phyloP scores from a whole-genome alignment of 1,140 invertebrate species.

The Temnothorax longispinosus region DNA sequence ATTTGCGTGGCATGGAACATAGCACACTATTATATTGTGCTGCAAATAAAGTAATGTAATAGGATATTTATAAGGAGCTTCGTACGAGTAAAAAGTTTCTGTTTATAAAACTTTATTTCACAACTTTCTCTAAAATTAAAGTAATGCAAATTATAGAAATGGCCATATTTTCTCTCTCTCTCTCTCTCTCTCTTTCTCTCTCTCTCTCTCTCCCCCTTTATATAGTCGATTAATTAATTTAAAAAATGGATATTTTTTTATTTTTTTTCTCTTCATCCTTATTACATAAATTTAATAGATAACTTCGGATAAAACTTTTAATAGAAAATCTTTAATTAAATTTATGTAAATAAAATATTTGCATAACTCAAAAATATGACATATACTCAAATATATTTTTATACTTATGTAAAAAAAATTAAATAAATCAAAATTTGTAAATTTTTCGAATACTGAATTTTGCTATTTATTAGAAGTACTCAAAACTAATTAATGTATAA shows the following conservation, averaged over 20 bases:
- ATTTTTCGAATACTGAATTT: neutral
- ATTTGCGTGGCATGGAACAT: conserved; percentile 2
- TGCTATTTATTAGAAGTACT: neutral
- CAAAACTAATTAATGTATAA: neutral
- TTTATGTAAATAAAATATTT: neutral
- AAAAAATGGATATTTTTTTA: neutral
- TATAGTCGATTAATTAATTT: neutral
- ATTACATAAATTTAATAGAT: neutral
- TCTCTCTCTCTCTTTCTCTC: too few species aligned
- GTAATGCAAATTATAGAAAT: conserved; percentile 25
- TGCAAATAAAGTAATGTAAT: conserved; percentile 23
- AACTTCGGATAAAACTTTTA: neutral
- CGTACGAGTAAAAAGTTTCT: neutral
- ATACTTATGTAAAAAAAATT: neutral
- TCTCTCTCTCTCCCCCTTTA: neutral
- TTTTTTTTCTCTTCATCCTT: neutral
- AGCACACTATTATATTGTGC: neutral
- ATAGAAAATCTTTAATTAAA: neutral
- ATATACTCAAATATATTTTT: too few species aligned
- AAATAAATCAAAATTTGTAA: neutral
- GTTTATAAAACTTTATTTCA: conserved; percentile 9
- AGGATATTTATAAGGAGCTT: conserved; percentile 19
- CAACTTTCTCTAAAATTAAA: neutral
- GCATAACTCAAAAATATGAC: neutral
- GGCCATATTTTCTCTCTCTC: neutral